Percentiles rank a stretch among this genome's conserved stretches.
Evolutionary conservation across 92 coral and sea anemone genomes (phyloP).

Genomic region (Porites rus): DNA sequence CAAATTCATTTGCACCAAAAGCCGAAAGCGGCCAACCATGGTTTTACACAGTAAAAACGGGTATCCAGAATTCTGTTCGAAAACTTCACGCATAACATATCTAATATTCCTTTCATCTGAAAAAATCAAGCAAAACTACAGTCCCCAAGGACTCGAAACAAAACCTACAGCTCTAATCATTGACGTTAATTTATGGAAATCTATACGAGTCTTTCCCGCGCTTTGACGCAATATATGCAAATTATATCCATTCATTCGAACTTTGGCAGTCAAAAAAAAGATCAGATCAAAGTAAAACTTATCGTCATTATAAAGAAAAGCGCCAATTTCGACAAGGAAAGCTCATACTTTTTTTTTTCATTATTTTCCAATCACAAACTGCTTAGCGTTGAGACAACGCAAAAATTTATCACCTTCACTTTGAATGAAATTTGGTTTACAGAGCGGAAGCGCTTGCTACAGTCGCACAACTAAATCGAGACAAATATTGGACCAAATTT

Average conservation of each 20-base stretch:
- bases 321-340: constrained; percentile 21
- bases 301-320: constrained; percentile 1
- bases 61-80: constrained; percentile 50
- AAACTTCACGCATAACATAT: constrained; percentile 40
- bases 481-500: constrained; percentile 22
- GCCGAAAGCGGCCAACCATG: constrained; percentile 83
- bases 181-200: constrained; percentile 85
- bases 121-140: constrained; percentile 23
- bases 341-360: constrained; percentile 12
- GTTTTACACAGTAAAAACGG: constrained; percentile 96
- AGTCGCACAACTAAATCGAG: constrained; percentile 14
- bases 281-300: not conserved
- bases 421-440: constrained; percentile 36
- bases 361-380: constrained; percentile 11
- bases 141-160: constrained; percentile 27
- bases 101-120: constrained; percentile 14
- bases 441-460: constrained; percentile 18
- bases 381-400: constrained; percentile 53
- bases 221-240: constrained; percentile 81
- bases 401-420: constrained; percentile 37
- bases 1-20: constrained; percentile 50
- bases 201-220: constrained; percentile 94
- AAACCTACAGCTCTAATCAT: constrained; percentile 28
- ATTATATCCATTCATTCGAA: constrained; percentile 67
- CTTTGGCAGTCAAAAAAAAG: constrained; percentile 51